Base-by-base conservation (phyloP, 2,888 invertebrate genomes). In the Oxytorus armatus region DNA sequence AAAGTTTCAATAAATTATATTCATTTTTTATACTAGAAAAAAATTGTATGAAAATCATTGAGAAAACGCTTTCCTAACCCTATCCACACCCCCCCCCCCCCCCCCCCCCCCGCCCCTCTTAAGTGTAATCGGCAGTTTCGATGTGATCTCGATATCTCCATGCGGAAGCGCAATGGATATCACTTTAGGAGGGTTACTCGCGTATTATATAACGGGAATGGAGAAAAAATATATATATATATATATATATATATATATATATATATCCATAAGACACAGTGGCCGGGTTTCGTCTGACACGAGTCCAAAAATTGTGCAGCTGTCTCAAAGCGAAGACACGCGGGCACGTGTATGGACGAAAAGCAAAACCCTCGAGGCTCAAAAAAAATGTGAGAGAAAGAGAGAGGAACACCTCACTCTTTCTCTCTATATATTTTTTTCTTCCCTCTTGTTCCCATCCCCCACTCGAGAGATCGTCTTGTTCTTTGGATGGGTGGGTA, bases 271-370 rank as follows among this genome's bases (percentile, higher is more conserved):
- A n/a, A n/a, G n/a, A 57, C 16, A 44, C 33, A 44, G n/a, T 65
- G 73, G 42, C 39, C 39, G 42, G 53, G 65, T 74, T 63, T 55
- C n/a, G n/a, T n/a, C 8, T n/a, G 55, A 42, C 42, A 10, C 18
- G 14, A 33, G 49, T 33, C 69, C 29, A 29, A 83, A 83, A 83
- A 79, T 82, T 61, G 39, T 84, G 87, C 90, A 90, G 90, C 90
- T 89, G 89, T 82, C 85, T 79, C 81, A 68, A 21, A 33, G 25
- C 14, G 16, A 53, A 55, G 49, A 65, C n/a, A n/a, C 39, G 47
- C 73, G 83, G 88, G 85, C 89, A 88, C 89, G 89, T 89, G 89
- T 85, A 84, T 73, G 51, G 66, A 66, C 14, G 49, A 36, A 44
- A 66, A 36, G 39, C 49, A 53, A 77, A 61, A 25, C 53, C 79